Evolutionary conservation across 2,797 vertebrate species (phyloP), one percentile per base, ranked within the genome.

Genomic region (Carapus acus): DNA sequence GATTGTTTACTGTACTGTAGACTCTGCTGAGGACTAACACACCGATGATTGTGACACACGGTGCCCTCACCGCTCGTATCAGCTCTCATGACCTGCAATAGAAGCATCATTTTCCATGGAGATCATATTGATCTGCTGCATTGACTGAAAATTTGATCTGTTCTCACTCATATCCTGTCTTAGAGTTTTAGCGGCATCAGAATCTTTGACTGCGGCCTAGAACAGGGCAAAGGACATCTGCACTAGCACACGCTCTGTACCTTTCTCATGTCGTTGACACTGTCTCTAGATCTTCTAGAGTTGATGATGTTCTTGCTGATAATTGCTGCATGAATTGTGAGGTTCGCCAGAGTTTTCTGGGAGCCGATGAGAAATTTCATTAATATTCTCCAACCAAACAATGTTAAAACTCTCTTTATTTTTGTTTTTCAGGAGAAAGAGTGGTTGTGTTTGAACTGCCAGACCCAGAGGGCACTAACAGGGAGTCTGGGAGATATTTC

Each of bases 381-480:
- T 1, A 39, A 51, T 34, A 9, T 39, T 54, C 42, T 22, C n/a
- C 2, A 19, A 49, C 8, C 15, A 36, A 2, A 29, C 79, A 15
- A 80, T 36, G n/a, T n/a, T n/a, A n/a, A n/a, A 43, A 6, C 71
- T 58, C 18, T 79, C 23, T 65, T 38, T 77, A 19, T 67, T 34
- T 33, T 82, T 80, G 33, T 78, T 57, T 88, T 88, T 66, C 85
- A 99, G 97, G 97, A 96, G 83, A 96, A 94, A 21, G 95, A 99
- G 88, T 99, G 97, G 97, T 90, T 99, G 27, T 99, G 97, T 82
- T 88, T 99, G 88, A 98, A 97, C 86, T 99, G 96, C 89, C 96
- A 99, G 92, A 99, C 95, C 9, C 91, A 96, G 86, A 88, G 96
- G 78, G 90, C 98, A 62, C 85, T 98, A 15, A 94, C 97, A 63